Base-by-base conservation (phyloP, 2,113 vertebrate species). In the Oreotrochilus melanogaster region DNA sequence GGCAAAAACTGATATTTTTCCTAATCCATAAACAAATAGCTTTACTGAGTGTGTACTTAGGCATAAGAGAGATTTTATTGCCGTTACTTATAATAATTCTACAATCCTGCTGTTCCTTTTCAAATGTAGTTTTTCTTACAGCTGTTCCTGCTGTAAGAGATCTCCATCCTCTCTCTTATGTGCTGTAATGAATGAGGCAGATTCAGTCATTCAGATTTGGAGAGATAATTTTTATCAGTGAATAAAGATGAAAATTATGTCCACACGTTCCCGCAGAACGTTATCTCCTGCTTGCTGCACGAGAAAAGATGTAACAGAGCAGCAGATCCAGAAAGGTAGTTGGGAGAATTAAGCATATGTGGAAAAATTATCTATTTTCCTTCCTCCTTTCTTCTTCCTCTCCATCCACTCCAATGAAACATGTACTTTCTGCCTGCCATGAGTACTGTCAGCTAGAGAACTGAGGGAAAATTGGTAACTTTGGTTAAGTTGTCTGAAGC, bases 401-500 rank as follows among this genome's bases (percentile, higher is more conserved):
- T 58, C 17, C 0, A 0, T 22, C n/a, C 9, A 19, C 35, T 10
- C 5, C 30, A 42, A 18, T 25, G 27, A 89, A 72, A 11, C 47
- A 51, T 67, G 76, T 86, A 51, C 92, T 50, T 78, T 73, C 30
- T 83, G 22, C 22, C 51, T 53, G 27, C 50, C 56, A n/a, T 79
- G 37, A 70, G 18, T 43, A 58, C 35, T 70, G 25, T 86, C 33
- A 81, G 43, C 31, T 50, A 85, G 33, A 24, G 8, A 69, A 47
- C 31, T 93, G 57, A 0, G 0, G 54, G 9, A 84, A 76, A 82
- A 62, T 25, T 0, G 0, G 62, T 89, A 84, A 88, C 39, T 92
- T 39, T 69, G 66, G 45, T 91, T 92, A 92, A 93, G 89, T 78
- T 78, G 54, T 60, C 42, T 87, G 72, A 86, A 86, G 51, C 37